Evolutionary conservation across 2,888 invertebrate species (phyloP).

Genomic region (Ichneumoninae sp.): DNA sequence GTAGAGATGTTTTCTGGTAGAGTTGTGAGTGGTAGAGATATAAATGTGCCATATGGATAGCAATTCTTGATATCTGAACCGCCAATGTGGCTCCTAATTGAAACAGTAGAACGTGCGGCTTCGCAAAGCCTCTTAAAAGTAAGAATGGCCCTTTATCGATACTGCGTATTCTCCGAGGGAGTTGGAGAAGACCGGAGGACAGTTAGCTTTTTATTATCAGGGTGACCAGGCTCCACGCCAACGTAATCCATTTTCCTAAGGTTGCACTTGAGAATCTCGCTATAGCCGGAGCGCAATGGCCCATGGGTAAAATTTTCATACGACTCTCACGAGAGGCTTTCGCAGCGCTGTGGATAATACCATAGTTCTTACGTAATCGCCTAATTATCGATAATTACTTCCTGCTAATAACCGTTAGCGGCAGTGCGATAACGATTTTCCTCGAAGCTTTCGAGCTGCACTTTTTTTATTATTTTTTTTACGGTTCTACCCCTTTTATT

Average conservation of each 20-base stretch:
- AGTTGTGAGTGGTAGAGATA: too few relatives aligned
- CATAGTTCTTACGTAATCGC: slow-evolving; percentile 65
- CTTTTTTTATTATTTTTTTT: slow-evolving; percentile 27
- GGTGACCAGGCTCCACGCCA: not conserved
- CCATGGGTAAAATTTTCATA: slow-evolving; percentile 61
- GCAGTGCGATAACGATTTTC: slow-evolving; percentile 63
- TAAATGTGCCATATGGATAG: too few relatives aligned
- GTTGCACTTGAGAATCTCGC: slow-evolving; percentile 52
- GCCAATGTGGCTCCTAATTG: not conserved
- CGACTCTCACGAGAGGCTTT: slow-evolving; percentile 39
- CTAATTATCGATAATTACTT: slow-evolving; percentile 68
- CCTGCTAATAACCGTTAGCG: slow-evolving; percentile 64
- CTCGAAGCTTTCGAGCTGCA: slow-evolving; percentile 10
- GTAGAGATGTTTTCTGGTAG: too few relatives aligned
- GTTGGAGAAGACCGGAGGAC: slow-evolving; percentile 19
- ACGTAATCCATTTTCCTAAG: slow-evolving; percentile 54
- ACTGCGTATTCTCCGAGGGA: not conserved
- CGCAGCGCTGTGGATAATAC: slow-evolving; percentile 51
- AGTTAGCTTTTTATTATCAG: slow-evolving; percentile 10
- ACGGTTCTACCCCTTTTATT: slow-evolving; percentile 28
- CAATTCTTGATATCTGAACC: not conserved
- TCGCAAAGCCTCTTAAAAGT: not conserved
- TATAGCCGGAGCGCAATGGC: slow-evolving; percentile 26
- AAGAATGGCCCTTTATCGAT: not conserved
- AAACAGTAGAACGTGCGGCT: not conserved